Evolutionary conservation across 2,113 vertebrate genomes (phyloP).

Genomic region (Ameiurus melas): DNA sequence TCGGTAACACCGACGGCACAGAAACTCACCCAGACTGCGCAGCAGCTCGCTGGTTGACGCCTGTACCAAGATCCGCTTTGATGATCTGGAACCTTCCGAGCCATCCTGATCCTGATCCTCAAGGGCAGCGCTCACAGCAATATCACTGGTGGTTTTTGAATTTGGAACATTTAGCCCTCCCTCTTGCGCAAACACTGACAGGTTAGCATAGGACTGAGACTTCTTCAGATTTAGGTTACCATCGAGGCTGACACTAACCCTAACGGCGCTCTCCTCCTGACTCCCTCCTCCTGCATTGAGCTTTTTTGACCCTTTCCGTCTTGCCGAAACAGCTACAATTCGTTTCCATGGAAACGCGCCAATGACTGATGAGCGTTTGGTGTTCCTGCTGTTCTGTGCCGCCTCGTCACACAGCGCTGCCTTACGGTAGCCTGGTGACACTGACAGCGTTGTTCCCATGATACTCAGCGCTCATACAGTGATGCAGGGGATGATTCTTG

Average conservation of each 20-base stretch:
- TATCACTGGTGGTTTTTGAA: constrained; percentile 78
- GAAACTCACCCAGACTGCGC: constrained; percentile 74
- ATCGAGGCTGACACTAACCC: not conserved
- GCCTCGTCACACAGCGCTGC: constrained; percentile 87
- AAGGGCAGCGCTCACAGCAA: constrained; percentile 63
- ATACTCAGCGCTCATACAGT: constrained; percentile 45
- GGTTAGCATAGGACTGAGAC: constrained; percentile 89
- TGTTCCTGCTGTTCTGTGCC: constrained; percentile 87
- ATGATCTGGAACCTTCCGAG: constrained; percentile 55
- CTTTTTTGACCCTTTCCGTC: constrained; percentile 89
- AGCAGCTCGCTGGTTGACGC: constrained; percentile 76
- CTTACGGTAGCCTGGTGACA: constrained; percentile 90
- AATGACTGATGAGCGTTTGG: constrained; percentile 87
- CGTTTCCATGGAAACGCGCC: constrained; percentile 89
- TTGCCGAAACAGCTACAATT: constrained; percentile 86
- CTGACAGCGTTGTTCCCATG: constrained; percentile 90
- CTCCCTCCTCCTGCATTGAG: constrained; percentile 71
- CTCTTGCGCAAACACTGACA: constrained; percentile 81
- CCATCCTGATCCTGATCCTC: constrained; percentile 69
- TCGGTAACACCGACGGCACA: constrained; percentile 73
- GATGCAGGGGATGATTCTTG: not conserved
- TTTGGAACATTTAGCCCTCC: constrained; percentile 65
- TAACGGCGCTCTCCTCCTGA: constrained; percentile 79
- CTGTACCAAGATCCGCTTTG: constrained; percentile 89
- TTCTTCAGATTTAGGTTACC: constrained; percentile 86